Evolutionary conservation across 2,797 vertebrate genomes (phyloP).

Genomic region (Karalla daura): DNA sequence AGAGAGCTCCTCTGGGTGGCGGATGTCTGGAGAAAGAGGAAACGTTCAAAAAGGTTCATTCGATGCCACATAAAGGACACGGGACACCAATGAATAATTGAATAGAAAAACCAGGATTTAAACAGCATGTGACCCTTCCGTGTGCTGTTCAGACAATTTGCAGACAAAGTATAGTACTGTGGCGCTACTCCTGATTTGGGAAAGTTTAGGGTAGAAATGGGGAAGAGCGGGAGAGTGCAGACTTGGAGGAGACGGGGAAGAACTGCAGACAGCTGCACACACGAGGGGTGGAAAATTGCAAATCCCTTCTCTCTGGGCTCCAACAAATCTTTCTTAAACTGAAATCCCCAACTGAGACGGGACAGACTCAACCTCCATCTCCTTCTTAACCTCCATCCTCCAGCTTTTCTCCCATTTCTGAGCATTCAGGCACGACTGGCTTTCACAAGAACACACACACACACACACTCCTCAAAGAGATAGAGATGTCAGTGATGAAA

Average conservation of each 20-base stretch:
- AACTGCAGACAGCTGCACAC: conserved; percentile 69
- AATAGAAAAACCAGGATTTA: too few species aligned
- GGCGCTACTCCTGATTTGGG: too few species aligned
- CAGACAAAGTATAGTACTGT: conserved; percentile 1
- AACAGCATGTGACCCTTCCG: too few species aligned
- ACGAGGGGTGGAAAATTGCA: conserved; percentile 71
- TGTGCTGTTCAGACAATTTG: neutral
- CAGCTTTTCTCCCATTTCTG: conserved; percentile 22
- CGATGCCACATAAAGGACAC: conserved; percentile 31
- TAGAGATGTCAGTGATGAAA: conserved; percentile 16
- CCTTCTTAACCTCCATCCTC: conserved; percentile 1
- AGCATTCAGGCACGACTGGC: neutral
- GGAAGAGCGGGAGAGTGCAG: neutral
- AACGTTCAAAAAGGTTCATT: conserved; percentile 16
- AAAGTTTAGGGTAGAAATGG: neutral
- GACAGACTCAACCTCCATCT: conserved; percentile 44
- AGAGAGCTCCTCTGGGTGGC: conserved; percentile 97
- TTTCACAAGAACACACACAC: conserved; percentile 6
- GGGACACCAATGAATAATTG: too few species aligned
- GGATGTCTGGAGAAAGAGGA: conserved; percentile 87
- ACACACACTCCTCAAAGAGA: conserved; percentile 2
- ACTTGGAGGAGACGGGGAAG: conserved; percentile 27
- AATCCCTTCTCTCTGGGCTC: conserved; percentile 70
- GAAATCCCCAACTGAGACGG: conserved; percentile 67
- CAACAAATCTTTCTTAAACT: conserved; percentile 64